Percentiles rank a stretch among this genome's conserved stretches.
These are phyloP conservation scores for Gallinago nigripennis DNA, from an alignment of 2,797 vertebrate species.

Conservation along the genomic window DNA sequence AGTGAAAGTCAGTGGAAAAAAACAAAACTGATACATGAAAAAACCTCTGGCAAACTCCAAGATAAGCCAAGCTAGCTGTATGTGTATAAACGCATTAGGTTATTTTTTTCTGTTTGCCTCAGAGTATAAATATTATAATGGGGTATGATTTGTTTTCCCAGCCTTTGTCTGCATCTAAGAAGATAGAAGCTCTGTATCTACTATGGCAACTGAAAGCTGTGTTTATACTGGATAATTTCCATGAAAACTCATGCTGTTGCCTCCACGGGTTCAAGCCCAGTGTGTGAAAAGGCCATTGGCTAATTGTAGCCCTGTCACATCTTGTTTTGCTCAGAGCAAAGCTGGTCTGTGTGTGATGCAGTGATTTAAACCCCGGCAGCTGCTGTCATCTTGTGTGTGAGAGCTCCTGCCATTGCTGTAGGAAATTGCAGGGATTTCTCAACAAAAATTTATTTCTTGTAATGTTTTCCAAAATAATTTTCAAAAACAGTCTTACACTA, in stretches of 20 bases:
- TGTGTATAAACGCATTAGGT: neutral
- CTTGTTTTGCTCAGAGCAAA: neutral
- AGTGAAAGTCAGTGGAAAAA: neutral
- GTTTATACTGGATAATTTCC: constrained; percentile 24
- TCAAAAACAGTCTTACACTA: neutral
- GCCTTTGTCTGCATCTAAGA: neutral
- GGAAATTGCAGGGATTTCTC: neutral
- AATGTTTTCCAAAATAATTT: neutral
- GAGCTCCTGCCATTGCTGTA: neutral
- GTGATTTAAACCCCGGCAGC: neutral
- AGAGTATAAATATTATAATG: constrained; percentile 31
- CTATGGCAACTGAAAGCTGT: constrained; percentile 27
- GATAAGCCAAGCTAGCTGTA: neutral
- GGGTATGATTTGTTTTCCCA: neutral
- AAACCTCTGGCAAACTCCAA: neutral
- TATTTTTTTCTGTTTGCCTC: constrained; percentile 33
- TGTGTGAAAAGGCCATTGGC: neutral
- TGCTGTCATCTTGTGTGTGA: neutral
- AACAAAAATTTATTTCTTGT: neutral
- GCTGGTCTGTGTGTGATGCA: neutral
- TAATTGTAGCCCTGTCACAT: neutral
- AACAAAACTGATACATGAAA: neutral
- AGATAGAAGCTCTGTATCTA: neutral
- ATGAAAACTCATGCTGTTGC: neutral
- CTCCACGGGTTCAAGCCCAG: neutral